phyloP scores from a whole-genome alignment of 2,888 invertebrate genomes.

The Ecliptopera silaceata region DNA sequence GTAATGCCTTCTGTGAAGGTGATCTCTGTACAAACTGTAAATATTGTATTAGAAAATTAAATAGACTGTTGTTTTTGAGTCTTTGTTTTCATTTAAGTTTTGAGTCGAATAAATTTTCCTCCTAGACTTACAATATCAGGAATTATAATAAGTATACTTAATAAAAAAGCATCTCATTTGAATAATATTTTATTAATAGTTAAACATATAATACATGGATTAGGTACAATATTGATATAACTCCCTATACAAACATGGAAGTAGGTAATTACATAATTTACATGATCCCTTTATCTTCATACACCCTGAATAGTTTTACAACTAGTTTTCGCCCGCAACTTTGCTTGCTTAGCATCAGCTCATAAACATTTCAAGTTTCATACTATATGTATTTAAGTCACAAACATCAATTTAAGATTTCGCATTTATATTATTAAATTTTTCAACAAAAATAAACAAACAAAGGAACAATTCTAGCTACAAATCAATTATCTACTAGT shows the following conservation, averaged over 20 bases:
- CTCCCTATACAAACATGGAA: slow-evolving; percentile 74
- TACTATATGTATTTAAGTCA: background rate
- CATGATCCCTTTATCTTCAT: slow-evolving; percentile 37
- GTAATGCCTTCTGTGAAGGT: slow-evolving; percentile 79
- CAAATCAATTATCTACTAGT: too few relatives aligned
- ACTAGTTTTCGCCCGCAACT: background rate
- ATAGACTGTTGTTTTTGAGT: slow-evolving; percentile 69
- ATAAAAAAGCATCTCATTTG: slow-evolving; percentile 33
- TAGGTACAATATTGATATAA: slow-evolving; percentile 58
- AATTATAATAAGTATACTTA: too few relatives aligned
- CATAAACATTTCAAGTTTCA: background rate
- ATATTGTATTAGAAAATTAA: slow-evolving; percentile 59
- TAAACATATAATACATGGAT: slow-evolving; percentile 70
- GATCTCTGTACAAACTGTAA: slow-evolving; percentile 71
- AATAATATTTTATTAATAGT: slow-evolving; percentile 68
- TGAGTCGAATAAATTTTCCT: background rate
- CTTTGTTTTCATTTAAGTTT: slow-evolving; percentile 37
- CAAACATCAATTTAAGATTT: background rate
- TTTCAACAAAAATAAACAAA: slow-evolving; percentile 10
- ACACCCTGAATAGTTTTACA: slow-evolving; percentile 25
- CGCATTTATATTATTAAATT: background rate
- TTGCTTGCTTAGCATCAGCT: background rate
- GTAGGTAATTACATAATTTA: slow-evolving; percentile 62
- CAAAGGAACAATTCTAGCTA: slow-evolving; percentile 5
- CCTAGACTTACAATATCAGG: background rate